Evolutionary conservation across 2,113 vertebrate genomes (phyloP).

Genomic region (Pyrgilauda ruficollis): DNA sequence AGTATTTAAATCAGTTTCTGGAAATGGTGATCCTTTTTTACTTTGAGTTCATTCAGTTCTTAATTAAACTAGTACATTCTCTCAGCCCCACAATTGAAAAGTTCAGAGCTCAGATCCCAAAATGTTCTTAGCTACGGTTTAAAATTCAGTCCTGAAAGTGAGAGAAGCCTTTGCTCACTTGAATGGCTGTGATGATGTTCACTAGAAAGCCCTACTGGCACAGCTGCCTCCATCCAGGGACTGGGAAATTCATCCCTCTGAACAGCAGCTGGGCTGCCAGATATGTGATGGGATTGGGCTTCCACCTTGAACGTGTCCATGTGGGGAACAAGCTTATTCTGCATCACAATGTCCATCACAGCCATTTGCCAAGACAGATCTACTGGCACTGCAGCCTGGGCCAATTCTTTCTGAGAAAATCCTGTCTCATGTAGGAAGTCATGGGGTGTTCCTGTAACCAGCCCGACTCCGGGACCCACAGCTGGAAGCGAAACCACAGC

Average conservation of each 20-base stretch:
- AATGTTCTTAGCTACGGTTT: not conserved
- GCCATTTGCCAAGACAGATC: not conserved
- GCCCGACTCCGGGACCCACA: not conserved
- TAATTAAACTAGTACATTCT: not conserved
- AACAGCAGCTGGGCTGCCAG: not conserved
- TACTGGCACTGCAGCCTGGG: not conserved
- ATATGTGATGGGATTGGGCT: not conserved
- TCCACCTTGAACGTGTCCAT: not conserved
- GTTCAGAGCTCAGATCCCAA: not conserved
- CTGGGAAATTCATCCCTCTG: not conserved
- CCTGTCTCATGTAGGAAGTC: not conserved
- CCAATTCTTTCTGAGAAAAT: constrained; percentile 21
- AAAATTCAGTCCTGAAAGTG: not conserved
- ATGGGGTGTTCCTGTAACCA: constrained; percentile 5
- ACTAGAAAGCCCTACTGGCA: not conserved
- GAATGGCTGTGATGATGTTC: not conserved
- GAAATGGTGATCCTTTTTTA: not conserved
- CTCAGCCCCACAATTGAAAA: not conserved
- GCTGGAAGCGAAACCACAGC: constrained; percentile 8
- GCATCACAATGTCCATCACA: rapidly evolving
- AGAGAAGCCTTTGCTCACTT: not conserved
- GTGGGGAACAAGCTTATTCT: not conserved
- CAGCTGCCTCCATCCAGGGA: not conserved
- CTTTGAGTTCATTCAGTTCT: not conserved
- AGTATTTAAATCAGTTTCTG: not conserved